Conservation (phyloP, 1,140 invertebrate species). For the Latrodectus geometricus region DNA sequence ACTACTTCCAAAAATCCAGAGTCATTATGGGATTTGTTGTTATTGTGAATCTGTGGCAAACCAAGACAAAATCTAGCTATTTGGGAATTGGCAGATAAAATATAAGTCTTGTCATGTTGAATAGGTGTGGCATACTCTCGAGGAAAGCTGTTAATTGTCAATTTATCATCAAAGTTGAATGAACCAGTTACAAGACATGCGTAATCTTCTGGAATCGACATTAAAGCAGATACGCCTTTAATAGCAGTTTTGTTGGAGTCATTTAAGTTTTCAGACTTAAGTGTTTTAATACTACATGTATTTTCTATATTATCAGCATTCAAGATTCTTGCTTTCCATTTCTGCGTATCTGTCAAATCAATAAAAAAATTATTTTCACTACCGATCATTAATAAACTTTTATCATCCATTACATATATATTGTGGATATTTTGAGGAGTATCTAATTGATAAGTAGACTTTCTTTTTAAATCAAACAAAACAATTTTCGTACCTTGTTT, state of each 20-base stretch:
- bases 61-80: slow-evolving; percentile 20
- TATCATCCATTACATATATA: slow-evolving; percentile 12
- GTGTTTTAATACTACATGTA: background rate
- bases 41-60: background rate
- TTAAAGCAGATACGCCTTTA: background rate
- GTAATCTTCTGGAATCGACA: slow-evolving; percentile 40
- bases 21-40: background rate
- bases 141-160: slow-evolving; percentile 14
- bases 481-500: slow-evolving; percentile 13
- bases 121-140: slow-evolving; percentile 3
- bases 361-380: slow-evolving; percentile 15
- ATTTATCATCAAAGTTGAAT: slow-evolving; percentile 3
- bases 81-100: slow-evolving; percentile 14
- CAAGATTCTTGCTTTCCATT: slow-evolving; percentile 29
- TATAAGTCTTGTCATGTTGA: slow-evolving; percentile 10
- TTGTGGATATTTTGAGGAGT: slow-evolving; percentile 21
- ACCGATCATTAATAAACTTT: slow-evolving; percentile 12
- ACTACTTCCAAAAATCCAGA: slow-evolving; percentile 30
- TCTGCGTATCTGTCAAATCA: slow-evolving; percentile 17
- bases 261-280: background rate
- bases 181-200: slow-evolving; percentile 21
- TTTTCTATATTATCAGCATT: slow-evolving; percentile 3
- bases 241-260: background rate
- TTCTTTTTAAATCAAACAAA: slow-evolving; percentile 27
- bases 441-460: background rate